These are phyloP conservation scores for Xestia ashworthii DNA, from an alignment of 2,888 invertebrate genomes.

Conservation along the genomic window DNA sequence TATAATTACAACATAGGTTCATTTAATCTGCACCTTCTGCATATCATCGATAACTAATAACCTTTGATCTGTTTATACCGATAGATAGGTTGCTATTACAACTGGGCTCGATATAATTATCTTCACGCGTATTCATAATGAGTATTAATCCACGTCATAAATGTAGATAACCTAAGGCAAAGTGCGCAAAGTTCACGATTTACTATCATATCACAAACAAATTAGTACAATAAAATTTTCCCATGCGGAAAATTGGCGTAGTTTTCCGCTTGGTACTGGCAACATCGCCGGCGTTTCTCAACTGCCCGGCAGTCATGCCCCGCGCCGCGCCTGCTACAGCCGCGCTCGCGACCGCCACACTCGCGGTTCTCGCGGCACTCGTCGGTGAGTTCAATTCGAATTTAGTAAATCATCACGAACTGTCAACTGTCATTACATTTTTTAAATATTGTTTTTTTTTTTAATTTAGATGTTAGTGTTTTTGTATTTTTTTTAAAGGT, in stretches of 20 bases:
- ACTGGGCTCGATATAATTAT: neutral
- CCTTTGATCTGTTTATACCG: neutral
- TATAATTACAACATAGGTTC: neutral
- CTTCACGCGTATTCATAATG: neutral
- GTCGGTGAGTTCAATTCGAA: constrained; percentile 81
- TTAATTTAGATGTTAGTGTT: constrained; percentile 33
- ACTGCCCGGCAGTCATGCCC: constrained; percentile 80
- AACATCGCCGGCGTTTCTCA: constrained; percentile 51
- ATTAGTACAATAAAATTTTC: constrained; percentile 18
- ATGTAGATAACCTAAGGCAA: neutral
- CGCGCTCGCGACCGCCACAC: constrained; percentile 72
- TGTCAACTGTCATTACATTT: constrained; percentile 41
- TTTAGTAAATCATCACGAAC: constrained; percentile 39
- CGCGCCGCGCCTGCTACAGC: constrained; percentile 75
- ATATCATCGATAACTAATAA: neutral
- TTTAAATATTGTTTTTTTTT: constrained; percentile 4
- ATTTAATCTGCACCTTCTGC: neutral
- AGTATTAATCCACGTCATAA: neutral
- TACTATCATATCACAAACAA: neutral
- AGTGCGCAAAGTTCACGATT: neutral
- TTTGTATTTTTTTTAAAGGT: neutral
- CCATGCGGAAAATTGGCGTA: constrained; percentile 23
- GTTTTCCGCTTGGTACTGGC: constrained; percentile 45
- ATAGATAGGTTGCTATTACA: neutral
- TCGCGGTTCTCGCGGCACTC: constrained; percentile 81